phyloP scores from a whole-genome alignment of 2,113 vertebrate genomes.

The Nyctibius bracteatus region DNA sequence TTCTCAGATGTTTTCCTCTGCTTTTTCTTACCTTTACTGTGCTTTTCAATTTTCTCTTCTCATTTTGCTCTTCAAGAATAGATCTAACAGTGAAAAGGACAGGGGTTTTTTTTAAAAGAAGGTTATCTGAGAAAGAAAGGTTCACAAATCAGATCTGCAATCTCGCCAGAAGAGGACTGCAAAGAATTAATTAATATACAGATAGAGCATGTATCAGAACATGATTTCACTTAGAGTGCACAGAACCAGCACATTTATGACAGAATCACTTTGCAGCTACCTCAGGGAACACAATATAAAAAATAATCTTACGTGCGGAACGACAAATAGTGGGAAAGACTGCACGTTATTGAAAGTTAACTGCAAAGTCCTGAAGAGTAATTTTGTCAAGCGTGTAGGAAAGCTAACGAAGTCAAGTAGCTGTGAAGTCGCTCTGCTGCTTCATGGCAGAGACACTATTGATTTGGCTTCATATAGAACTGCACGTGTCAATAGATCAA shows the following conservation, averaged over 20 bases:
- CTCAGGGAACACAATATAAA: neutral
- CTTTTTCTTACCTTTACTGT: neutral
- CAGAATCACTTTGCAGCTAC: neutral
- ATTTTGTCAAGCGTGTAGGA: neutral
- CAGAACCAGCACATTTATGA: neutral
- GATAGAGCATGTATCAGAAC: neutral
- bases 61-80: neutral
- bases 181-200: neutral
- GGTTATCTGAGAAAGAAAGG: neutral
- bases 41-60: neutral
- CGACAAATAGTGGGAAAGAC: neutral
- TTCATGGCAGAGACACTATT: neutral
- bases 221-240: neutral
- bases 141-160: neutral
- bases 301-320: neutral
- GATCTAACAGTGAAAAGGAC: neutral
- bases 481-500: neutral
- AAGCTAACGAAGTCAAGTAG: neutral
- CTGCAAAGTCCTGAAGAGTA: neutral
- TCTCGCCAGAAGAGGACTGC: neutral
- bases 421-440: neutral
- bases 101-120: neutral
- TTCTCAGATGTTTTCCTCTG: neutral
- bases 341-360: neutral
- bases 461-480: neutral